A percentile compares a stretch with the other conserved stretches of the same genome.
Evolutionary conservation across 2,797 vertebrate species (phyloP).

Genomic region (Lithobates sylvaticus): DNA sequence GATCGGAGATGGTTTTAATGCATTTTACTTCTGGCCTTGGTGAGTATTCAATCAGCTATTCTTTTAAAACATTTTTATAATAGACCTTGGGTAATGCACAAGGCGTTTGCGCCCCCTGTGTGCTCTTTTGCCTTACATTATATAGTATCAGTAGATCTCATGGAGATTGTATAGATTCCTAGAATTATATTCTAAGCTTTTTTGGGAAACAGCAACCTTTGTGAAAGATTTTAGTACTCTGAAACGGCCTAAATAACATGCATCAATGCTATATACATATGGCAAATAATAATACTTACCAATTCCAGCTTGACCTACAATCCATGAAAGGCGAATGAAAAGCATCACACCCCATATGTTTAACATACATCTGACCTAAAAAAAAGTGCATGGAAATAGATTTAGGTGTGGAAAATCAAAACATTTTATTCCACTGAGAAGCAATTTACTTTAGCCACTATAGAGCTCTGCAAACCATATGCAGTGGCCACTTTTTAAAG

Average conservation of each 20-base stretch:
- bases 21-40: no score
- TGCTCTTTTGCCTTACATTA: no score
- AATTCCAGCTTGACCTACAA: slow-evolving; percentile 96
- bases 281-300: slow-evolving; percentile 74
- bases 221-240: no score
- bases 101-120: no score
- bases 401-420: neutral
- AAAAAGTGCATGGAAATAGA: slow-evolving; percentile 28
- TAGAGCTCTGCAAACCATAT: neutral
- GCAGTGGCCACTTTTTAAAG: neutral
- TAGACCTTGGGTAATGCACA: no score
- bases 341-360: slow-evolving; percentile 99
- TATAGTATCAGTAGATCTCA: no score
- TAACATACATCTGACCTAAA: slow-evolving; percentile 96
- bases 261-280: neutral
- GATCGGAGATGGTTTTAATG: no score
- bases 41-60: no score
- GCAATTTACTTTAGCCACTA: neutral
- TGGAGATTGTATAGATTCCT: no score
- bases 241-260: neutral
- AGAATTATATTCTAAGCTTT: no score
- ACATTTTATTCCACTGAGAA: neutral
- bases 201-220: no score
- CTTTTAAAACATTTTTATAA: no score
- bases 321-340: slow-evolving; percentile 98